These are phyloP conservation scores for Philantomba maxwellii DNA, from an alignment of 2,113 vertebrate species.

Conservation along the genomic window DNA sequence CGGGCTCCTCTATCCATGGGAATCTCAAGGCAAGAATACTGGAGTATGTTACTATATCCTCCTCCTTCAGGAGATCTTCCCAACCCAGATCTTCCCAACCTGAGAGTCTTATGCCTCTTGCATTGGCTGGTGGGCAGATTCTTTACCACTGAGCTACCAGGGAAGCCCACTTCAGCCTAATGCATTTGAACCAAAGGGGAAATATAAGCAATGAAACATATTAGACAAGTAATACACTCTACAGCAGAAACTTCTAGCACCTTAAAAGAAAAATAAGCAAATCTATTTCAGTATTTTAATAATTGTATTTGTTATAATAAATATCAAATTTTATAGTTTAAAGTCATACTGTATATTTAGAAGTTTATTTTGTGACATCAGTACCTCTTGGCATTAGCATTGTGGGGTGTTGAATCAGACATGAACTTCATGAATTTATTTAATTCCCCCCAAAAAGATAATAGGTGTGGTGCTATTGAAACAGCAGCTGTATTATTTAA, in stretches of 20 bases:
- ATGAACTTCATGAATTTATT: neutral
- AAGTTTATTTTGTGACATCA: neutral
- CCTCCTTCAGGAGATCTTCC: neutral
- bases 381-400: neutral
- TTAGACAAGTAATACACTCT: neutral
- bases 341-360: neutral
- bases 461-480: neutral
- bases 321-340: neutral
- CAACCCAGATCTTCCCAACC: neutral
- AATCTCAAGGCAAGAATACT: neutral
- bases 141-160: neutral
- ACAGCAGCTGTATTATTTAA: neutral
- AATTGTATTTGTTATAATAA: neutral
- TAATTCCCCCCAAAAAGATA: neutral
- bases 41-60: neutral
- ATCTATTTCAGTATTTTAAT: neutral
- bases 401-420: neutral
- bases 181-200: neutral
- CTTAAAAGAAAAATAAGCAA: neutral
- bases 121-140: neutral
- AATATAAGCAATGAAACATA: slow-evolving; percentile 35
- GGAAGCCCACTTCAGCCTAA: neutral
- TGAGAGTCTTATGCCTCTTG: neutral
- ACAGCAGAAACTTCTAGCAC: neutral
- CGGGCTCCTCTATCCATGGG: neutral